Conservation (phyloP, 1,140 invertebrate species). For the Lerema accius region DNA sequence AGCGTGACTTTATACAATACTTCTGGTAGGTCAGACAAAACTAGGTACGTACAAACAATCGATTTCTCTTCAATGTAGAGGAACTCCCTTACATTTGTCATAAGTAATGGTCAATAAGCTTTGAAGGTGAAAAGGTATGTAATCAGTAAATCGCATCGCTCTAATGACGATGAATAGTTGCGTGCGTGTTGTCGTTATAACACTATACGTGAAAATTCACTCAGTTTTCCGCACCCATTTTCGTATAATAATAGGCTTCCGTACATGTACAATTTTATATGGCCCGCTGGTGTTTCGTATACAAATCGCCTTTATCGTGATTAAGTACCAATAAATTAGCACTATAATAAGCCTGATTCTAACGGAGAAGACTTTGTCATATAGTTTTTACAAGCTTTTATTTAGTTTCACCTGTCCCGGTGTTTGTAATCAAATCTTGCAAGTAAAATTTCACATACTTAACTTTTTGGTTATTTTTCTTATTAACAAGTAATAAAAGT, state of each 20-base stretch:
- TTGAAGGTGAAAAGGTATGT: slow-evolving; percentile 15
- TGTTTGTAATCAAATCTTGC: too few relatives aligned
- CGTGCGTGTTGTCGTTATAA: slow-evolving; percentile 50
- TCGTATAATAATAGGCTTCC: slow-evolving; percentile 34
- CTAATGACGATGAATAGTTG: slow-evolving; percentile 39
- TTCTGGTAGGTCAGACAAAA: too few relatives aligned
- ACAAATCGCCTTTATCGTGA: not conserved
- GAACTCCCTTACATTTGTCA: slow-evolving; percentile 6
- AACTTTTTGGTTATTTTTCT: too few relatives aligned
- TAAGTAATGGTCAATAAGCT: slow-evolving; percentile 23
- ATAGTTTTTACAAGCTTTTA: too few relatives aligned
- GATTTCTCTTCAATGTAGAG: slow-evolving; percentile 35
- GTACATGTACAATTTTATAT: slow-evolving; percentile 21
- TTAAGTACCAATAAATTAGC: too few relatives aligned
- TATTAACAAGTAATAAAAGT: too few relatives aligned
- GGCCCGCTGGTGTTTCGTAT: slow-evolving; percentile 5
- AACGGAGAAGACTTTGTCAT: too few relatives aligned
- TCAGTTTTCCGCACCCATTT: slow-evolving; percentile 44
- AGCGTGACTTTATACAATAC: too few relatives aligned
- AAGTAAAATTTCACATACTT: too few relatives aligned
- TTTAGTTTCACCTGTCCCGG: too few relatives aligned
- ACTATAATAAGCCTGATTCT: too few relatives aligned
- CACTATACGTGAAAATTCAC: slow-evolving; percentile 47
- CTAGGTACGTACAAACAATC: too few relatives aligned
- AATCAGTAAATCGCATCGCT: slow-evolving; percentile 31